Evolutionary conservation across 35 echinoderm and acorn worm species (phyloP).

Genomic region (Holothuria glaberrima): DNA sequence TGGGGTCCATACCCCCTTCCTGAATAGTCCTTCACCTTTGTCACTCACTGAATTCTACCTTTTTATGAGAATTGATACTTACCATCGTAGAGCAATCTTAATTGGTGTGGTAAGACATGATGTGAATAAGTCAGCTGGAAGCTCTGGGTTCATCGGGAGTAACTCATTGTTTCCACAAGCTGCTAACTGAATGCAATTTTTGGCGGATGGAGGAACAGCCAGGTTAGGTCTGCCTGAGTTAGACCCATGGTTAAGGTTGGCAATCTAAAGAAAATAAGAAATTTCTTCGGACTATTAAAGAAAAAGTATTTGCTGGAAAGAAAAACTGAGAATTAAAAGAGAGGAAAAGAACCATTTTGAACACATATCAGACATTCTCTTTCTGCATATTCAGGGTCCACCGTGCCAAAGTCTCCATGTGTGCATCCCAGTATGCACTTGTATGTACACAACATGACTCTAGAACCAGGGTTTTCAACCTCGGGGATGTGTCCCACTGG

Average conservation of each 20-base stretch:
- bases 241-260: constrained; percentile 50
- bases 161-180: constrained; percentile 81
- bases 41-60: no score
- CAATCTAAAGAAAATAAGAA: constrained; percentile 13
- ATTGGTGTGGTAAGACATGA: constrained; percentile 97
- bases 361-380: neutral
- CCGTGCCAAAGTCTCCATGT: no score
- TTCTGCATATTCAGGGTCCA: neutral
- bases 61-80: neutral
- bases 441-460: neutral
- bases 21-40: no score
- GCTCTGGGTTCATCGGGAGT: constrained; percentile 93
- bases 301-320: neutral
- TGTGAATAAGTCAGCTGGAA: constrained; percentile 97
- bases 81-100: constrained; percentile 99
- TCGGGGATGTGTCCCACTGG: no score
- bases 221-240: constrained; percentile 54
- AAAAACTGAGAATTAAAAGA: neutral
- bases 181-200: constrained; percentile 98
- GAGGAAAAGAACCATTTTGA: neutral
- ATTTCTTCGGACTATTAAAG: no score
- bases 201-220: constrained; percentile 83
- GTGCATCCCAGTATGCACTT: no score
- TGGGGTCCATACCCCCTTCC: no score
- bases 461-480: no score